phyloP scores from a whole-genome alignment of 1,140 invertebrate genomes.

The Ceratina japonica region DNA sequence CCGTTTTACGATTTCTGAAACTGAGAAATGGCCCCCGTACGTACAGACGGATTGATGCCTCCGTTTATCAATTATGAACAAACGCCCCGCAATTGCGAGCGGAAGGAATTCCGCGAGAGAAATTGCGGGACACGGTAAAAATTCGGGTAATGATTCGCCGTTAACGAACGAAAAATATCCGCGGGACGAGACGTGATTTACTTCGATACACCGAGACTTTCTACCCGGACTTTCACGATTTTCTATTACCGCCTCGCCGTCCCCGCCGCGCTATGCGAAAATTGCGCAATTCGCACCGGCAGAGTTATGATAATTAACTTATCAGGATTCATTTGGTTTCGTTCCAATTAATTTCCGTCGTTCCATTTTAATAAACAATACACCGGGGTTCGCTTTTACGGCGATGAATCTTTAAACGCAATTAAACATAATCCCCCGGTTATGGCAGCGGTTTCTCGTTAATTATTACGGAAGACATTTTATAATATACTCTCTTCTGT shows the following conservation, averaged over 20 bases:
- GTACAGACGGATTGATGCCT: too few species aligned
- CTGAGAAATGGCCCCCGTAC: too few species aligned
- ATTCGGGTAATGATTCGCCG: too few species aligned
- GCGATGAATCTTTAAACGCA: conserved; percentile 12
- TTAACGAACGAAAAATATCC: too few species aligned
- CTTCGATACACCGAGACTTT: conserved; percentile 3
- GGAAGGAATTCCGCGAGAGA: too few species aligned
- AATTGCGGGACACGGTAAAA: too few species aligned
- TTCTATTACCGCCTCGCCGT: background rate
- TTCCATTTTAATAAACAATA: background rate
- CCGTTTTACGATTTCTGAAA: too few species aligned
- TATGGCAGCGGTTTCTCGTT: background rate
- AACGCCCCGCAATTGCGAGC: too few species aligned
- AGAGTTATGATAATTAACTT: conserved; percentile 25
- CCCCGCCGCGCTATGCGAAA: background rate
- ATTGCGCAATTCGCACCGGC: conserved; percentile 17
- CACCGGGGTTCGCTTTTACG: background rate
- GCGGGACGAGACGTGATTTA: background rate
- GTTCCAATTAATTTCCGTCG: conserved; percentile 16
- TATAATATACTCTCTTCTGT: too few species aligned
- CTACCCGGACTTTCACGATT: conserved; percentile 17
- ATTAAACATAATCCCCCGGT: background rate
- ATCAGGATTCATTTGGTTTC: conserved; percentile 11
- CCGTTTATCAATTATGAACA: too few species aligned
- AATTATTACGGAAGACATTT: background rate